Conservation (phyloP, 1,140 invertebrate species). For the Drosophila murphyi region DNA sequence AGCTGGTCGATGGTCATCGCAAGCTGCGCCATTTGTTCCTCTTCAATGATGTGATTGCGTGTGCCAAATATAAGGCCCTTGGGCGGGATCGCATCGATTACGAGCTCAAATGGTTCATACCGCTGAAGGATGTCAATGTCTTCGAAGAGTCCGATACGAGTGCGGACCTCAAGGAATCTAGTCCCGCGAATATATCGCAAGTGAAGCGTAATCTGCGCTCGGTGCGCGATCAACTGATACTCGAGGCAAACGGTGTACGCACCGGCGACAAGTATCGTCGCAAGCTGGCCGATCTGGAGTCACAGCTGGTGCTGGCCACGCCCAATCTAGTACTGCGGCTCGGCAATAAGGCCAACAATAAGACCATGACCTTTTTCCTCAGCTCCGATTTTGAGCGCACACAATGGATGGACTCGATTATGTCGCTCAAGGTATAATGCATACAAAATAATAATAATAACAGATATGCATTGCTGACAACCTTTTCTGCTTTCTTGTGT, state of each 20-base stretch:
- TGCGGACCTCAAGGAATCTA: conserved; percentile 87
- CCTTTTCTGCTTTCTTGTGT: background rate
- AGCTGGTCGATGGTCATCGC: conserved; percentile 93
- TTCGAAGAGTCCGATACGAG: conserved; percentile 89
- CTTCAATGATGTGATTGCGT: conserved; percentile 97
- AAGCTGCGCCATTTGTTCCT: conserved; percentile 97
- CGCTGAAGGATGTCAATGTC: conserved; percentile 88
- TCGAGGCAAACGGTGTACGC: conserved; percentile 89
- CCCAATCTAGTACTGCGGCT: conserved; percentile 94
- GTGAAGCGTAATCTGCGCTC: conserved; percentile 94
- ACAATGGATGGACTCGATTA: conserved; percentile 96
- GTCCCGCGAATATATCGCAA: conserved; percentile 92
- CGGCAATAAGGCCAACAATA: conserved; percentile 87
- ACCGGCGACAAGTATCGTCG: conserved; percentile 94
- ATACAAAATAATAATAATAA: background rate
- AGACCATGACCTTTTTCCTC: conserved; percentile 94
- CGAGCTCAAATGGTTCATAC: conserved; percentile 96
- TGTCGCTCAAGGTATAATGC: conserved; percentile 85
- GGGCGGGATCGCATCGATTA: conserved; percentile 95
- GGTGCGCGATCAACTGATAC: conserved; percentile 92
- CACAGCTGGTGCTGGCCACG: conserved; percentile 94
- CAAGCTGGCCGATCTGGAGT: conserved; percentile 94
- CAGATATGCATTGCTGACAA: background rate
- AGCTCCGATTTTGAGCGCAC: conserved; percentile 96
- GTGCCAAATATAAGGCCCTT: conserved; percentile 96